Evolutionary conservation across 2,888 invertebrate species (phyloP), one percentile per base, ranked within the genome.

Genomic region (Cremastinae sp.): DNA sequence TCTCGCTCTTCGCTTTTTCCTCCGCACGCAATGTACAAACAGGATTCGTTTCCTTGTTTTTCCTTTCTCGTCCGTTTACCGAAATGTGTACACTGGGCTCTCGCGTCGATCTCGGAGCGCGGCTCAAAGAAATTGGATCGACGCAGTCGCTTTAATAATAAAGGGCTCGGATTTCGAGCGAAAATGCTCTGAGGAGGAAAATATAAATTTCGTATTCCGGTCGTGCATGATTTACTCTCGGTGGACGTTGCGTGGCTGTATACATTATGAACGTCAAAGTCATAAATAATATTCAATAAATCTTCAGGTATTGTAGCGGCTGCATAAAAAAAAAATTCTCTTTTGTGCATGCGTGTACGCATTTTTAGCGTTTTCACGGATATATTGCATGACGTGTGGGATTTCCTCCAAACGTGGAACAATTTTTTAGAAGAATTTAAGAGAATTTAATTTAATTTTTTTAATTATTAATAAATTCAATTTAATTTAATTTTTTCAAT

Each of bases 301-400:
- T 28, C 28, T 28, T 5, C 5, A 5, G 28, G 5, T 28, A 28
- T 5, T 3, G 28, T 5, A 2, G 28, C 28, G 28, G n/a, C n/a
- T n/a, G n/a, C n/a, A n/a, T n/a, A n/a, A 12, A 58, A 28, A 9
- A 16, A 39, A 22, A n/a, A n/a, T n/a, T n/a, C 16, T 22, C 18
- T 61, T 18, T 64, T 64, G 37, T 22, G 22, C 49, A 64, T 58
- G 10, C 45, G 43, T 9, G 22, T 43, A 20, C 18, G 61, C 43
- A 61, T 61, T 28, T 22, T 7, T 10, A 55, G 8, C 35, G 2
- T 62, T 62, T 62, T 12, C 0, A 59, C 18, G 37, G 39, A 53
- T 55, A 28, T 28, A 18, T 61, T 45, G 45, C 45, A 45, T 61
- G 22, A 35, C 47, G 10, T 18, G 28, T 2, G 16, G 10, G 43